phyloP scores from a whole-genome alignment of 35 echinoderm and acorn worm species.

The Apostichopus californicus region DNA sequence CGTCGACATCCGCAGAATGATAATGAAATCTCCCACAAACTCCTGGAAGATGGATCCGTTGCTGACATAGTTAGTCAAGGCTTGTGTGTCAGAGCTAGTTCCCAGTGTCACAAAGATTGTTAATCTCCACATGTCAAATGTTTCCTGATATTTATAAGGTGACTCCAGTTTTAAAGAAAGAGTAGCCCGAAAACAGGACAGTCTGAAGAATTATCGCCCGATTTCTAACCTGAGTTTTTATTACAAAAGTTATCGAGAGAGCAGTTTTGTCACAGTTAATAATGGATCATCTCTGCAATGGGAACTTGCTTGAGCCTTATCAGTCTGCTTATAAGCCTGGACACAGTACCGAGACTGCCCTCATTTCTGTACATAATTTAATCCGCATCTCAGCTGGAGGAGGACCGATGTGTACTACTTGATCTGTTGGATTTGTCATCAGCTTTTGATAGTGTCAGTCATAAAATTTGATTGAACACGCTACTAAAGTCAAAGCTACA shows the following conservation, averaged over 20 bases:
- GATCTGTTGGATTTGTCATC: neutral
- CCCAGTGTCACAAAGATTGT: conserved; percentile 58
- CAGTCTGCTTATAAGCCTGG: conserved; percentile 25
- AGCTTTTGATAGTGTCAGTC: no score
- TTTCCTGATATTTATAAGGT: conserved; percentile 40
- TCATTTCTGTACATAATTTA: neutral
- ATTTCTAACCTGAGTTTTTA: conserved; percentile 46
- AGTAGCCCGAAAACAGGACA: conserved; percentile 17
- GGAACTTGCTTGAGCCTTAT: conserved; percentile 11
- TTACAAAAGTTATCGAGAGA: conserved; percentile 55
- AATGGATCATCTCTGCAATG: neutral
- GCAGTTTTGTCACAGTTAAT: conserved; percentile 6
- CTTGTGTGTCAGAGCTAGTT: conserved; percentile 43
- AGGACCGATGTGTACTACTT: neutral
- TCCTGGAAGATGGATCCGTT: conserved; percentile 51
- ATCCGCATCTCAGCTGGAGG: conserved; percentile 4
- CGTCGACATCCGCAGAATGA: neutral
- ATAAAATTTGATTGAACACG: neutral
- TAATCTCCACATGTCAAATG: conserved; percentile 53
- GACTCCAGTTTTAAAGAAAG: conserved; percentile 54
- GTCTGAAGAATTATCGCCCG: conserved; percentile 51
- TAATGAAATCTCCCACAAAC: conserved; percentile 43
- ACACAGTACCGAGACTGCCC: conserved; percentile 27
- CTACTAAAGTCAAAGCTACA: neutral
- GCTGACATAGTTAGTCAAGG: conserved; percentile 48